Conservation (phyloP, 2,888 invertebrate species). For the Callyntrura sp. region DNA sequence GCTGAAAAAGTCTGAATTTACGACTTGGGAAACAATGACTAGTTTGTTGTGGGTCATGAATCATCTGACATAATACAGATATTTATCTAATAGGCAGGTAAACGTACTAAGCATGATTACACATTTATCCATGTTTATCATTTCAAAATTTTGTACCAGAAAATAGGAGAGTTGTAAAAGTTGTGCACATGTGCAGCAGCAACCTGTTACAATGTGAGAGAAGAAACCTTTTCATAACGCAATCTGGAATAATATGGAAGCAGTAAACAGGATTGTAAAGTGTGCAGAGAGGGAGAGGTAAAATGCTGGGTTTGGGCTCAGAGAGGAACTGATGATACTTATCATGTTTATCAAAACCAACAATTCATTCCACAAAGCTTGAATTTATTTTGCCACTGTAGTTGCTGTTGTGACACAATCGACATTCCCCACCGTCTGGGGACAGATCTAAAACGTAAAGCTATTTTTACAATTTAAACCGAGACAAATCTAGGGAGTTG, state of each 20-base stretch:
- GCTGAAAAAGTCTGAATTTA: constrained; percentile 60
- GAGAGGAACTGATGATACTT: constrained; percentile 30
- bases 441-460: background rate
- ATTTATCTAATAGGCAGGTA: constrained; percentile 72
- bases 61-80: constrained; percentile 78
- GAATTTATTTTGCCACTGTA: constrained; percentile 68
- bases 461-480: background rate
- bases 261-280: constrained; percentile 1
- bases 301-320: background rate
- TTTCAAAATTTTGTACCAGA: constrained; percentile 14
- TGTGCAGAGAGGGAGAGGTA: background rate
- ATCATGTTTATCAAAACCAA: constrained; percentile 57
- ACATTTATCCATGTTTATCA: constrained; percentile 22
- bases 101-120: constrained; percentile 49
- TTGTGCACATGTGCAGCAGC: background rate
- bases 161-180: constrained; percentile 55
- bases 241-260: constrained; percentile 40
- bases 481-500: background rate
- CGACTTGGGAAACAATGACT: constrained; percentile 71
- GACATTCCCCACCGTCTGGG: background rate
- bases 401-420: background rate
- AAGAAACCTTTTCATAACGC: constrained; percentile 32
- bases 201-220: constrained; percentile 57
- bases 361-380: constrained; percentile 39
- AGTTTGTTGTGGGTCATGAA: constrained; percentile 78